phyloP scores from a whole-genome alignment of 2,113 vertebrate species.

The Pelecanus crispus region DNA sequence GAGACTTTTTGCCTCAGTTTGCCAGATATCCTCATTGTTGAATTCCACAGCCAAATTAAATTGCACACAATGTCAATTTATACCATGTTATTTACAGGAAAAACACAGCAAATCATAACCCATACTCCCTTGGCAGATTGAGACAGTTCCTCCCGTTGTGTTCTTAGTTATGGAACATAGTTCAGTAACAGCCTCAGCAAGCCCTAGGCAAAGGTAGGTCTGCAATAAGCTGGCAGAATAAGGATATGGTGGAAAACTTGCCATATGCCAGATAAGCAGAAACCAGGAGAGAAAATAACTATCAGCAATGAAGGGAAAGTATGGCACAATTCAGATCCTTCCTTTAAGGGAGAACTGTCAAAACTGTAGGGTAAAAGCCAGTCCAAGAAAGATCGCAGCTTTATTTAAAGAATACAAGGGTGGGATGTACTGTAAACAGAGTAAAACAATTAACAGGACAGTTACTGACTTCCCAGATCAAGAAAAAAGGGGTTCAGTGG shows the following conservation, averaged over 20 bases:
- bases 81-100: neutral
- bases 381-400: accelerated
- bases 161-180: neutral
- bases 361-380: neutral
- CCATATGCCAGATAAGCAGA: neutral
- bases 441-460: neutral
- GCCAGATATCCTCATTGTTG: neutral
- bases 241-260: neutral
- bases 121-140: neutral
- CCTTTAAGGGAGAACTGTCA: neutral
- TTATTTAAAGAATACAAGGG: neutral
- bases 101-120: neutral
- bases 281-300: neutral
- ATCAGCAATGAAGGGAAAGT: neutral
- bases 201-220: neutral
- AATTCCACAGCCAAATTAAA: neutral
- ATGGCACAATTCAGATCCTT: neutral
- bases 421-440: neutral
- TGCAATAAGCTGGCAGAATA: neutral
- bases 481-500: neutral
- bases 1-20: neutral
- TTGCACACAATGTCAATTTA: neutral
- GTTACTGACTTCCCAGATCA: neutral
- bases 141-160: neutral
- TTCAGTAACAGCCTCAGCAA: neutral